Evolutionary conservation across 1,140 invertebrate species (phyloP), one percentile per base, ranked within the genome.

Genomic region (Hyles euphorbiae): DNA sequence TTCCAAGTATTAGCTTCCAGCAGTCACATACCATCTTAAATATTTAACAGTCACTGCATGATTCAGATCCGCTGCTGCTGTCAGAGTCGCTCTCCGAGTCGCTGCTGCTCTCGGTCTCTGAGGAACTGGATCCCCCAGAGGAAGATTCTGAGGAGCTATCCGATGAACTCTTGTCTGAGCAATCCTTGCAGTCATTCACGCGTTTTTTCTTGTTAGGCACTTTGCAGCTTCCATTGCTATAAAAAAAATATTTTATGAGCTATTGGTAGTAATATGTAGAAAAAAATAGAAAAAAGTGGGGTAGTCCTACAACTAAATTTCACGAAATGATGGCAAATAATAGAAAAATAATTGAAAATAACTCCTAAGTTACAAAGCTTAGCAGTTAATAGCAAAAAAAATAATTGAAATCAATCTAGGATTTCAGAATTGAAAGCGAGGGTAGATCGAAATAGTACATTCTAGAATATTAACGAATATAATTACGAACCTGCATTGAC

Each of bases 191-290:
- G 36, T 83, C 72, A 34, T 63, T 61, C 33, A 59, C 40, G 47
- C 76, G 75, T 62, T 83, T 83, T 70, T 87, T 87, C 72, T 84
- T 84, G 32, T 66, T 72, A 9, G 78, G 78, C 50, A 82, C 67
- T 58, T 79, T 80, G 69, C 80, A 83, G 64, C 67, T 77, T 43
- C 83, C 83, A 61, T 78, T 73, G 61, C 83, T 87, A 63, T 4
- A 46, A 56, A 4, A 36, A 56, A 44, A 47, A 56, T 53, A 33
- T 44, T 33, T 46, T n/a, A 52, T 60, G 32, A 5, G 8, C 36
- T 40, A 22, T 22, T 22, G 22, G 22, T 22, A 22, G 22, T 22
- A 22, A 22, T 22, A 22, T 22, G 22, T 22, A 22, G 22, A 22
- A 22, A 22, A n/a, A 22, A 22, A 22, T 22, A 0, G 22, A 22